Base-by-base conservation (phyloP, 1,140 invertebrate genomes). In the Neuroterus valhalla region DNA sequence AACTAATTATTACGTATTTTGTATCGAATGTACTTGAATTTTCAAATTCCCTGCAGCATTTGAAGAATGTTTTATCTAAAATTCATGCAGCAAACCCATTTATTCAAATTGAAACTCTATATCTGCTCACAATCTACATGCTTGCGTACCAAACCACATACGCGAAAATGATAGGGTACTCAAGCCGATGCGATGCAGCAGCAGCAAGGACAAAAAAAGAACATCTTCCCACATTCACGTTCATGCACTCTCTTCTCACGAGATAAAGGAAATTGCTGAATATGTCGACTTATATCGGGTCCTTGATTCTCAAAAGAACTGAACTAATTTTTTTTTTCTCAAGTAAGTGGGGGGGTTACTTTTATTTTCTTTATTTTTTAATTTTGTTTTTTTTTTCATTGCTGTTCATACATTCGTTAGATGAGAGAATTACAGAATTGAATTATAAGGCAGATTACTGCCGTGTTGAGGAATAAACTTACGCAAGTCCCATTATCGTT, bases 121-220 rank as follows among this genome's bases (percentile, higher is more conserved):
- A 52, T 78, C 73, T 78, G 68, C 26, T 45, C 75, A 62, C 45
- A 38, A 38, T 38, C 31, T 50, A 26, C 75, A 68, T 78, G 55
- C 26, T 45, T 74, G 55, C 45, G 19, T 71, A 69, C 26, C 21
- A 42, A 48, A 38, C 44, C 21, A 50, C n/a, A 14, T 55, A 74
- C 72, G 66, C 17, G 19, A 79, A 79, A 80, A 79, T 71, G 71
- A 80, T 52, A 50, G 42, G 70, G 71, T 26, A 46, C 72, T 19
- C 38, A 62, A 67, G 72, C 62, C 73, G 52, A 31, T 66, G 50
- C 46, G 45, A 23, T 21, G 23, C 43, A 31, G 2, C 15, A 31
- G 26, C 15, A 31, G n/a, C n/a, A 62, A 15, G 48, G 31, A n/a
- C 31, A 62, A 62, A 62, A 62, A 55, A 48, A 48, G 31, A 38